Conservation (phyloP, 23 tunicate genomes). For the Ciona savignyi region DNA sequence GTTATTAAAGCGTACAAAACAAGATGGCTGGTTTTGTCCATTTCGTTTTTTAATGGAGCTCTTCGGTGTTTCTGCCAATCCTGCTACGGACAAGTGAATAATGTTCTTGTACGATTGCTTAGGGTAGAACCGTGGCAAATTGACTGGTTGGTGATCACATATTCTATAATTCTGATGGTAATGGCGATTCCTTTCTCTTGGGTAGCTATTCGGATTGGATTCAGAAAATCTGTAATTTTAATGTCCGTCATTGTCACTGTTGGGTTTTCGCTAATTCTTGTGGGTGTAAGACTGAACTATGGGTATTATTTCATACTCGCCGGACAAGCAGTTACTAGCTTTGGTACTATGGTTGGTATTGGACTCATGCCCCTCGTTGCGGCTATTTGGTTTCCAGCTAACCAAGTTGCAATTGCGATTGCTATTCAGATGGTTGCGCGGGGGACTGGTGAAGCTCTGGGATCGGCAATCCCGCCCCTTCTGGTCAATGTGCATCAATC, state of each 20-base stretch:
- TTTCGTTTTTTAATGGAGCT: background rate
- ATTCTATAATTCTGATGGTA: background rate
- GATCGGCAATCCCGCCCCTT: background rate
- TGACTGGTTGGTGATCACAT: conserved; percentile 2
- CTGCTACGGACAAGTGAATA: conserved; percentile 5
- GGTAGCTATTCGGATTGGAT: background rate
- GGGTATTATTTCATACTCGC: conserved; percentile 5
- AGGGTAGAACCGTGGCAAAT: conserved; percentile 14
- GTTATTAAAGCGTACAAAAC: conserved; percentile 9
- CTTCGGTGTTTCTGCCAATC: background rate
- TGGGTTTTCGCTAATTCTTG: background rate
- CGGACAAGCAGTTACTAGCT: conserved; percentile 19
- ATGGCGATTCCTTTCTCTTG: conserved; percentile 1
- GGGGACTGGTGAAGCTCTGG: conserved; percentile 14
- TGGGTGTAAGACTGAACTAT: background rate
- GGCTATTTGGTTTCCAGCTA: conserved; percentile 17
- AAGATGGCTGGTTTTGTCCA: background rate
- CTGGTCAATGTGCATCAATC: background rate
- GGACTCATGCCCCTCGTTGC: background rate
- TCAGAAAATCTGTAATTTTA: background rate
- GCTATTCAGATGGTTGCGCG: conserved; percentile 7
- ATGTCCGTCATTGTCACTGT: background rate
- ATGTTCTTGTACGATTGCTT: background rate
- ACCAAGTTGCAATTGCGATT: conserved; percentile 14
- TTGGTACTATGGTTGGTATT: background rate